phyloP scores from a whole-genome alignment of 2,113 vertebrate genomes.

The Actinemys pallida region DNA sequence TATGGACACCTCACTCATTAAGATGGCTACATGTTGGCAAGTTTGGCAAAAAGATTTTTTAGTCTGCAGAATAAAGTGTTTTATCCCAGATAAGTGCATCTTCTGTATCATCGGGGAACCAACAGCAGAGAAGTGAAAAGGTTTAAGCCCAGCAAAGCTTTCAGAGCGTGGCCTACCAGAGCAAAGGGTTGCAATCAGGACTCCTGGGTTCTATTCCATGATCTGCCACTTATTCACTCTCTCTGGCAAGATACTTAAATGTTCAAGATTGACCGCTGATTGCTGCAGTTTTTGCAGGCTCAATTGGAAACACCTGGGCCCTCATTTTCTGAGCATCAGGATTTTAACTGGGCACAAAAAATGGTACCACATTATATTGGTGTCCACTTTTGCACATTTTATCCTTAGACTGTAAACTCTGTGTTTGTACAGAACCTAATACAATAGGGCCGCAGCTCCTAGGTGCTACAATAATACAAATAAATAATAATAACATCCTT shows the following conservation, averaged over 20 bases:
- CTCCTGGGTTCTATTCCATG: neutral
- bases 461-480: neutral
- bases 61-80: neutral
- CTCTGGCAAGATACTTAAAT: neutral
- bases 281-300: neutral
- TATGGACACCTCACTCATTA: constrained; percentile 21
- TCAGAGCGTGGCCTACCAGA: neutral
- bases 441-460: neutral
- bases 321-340: neutral
- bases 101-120: neutral
- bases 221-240: neutral
- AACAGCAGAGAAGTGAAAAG: neutral
- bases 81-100: rapidly evolving
- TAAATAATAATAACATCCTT: neutral
- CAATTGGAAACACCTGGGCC: neutral
- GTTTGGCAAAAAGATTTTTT: neutral
- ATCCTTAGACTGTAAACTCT: neutral
- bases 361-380: neutral
- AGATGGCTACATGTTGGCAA: constrained; percentile 20
- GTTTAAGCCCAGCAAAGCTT: neutral
- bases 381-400: neutral
- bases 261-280: neutral
- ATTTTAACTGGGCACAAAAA: neutral
- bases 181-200: neutral
- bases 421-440: neutral